These are phyloP conservation scores for Sitodiplosis mosellana DNA, from an alignment of 1,140 invertebrate genomes.

Conservation along the genomic window DNA sequence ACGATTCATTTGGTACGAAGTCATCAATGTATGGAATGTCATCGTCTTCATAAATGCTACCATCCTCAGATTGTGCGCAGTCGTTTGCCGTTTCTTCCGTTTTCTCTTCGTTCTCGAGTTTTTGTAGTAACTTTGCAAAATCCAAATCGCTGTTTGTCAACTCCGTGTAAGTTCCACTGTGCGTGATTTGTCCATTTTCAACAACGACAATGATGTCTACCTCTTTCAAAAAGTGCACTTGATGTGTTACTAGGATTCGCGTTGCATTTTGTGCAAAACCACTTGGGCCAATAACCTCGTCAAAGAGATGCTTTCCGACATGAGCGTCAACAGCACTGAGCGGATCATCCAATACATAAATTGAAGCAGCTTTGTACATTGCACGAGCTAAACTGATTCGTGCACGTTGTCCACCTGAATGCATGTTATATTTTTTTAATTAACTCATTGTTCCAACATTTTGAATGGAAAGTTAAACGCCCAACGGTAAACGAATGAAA, in stretches of 20 bases:
- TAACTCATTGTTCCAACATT: too few relatives aligned
- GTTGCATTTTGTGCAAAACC: conserved; percentile 43
- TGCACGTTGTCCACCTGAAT: not conserved
- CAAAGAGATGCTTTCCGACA: conserved; percentile 44
- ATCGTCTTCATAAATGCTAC: conserved; percentile 17
- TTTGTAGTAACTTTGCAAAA: conserved; percentile 32
- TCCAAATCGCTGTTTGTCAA: conserved; percentile 31
- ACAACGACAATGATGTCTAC: conserved; percentile 60
- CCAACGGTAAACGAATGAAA: too few relatives aligned
- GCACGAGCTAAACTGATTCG: conserved; percentile 42
- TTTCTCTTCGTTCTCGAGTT: conserved; percentile 15
- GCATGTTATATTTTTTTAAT: too few relatives aligned
- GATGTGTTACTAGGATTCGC: conserved; percentile 65
- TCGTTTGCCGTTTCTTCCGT: conserved; percentile 7
- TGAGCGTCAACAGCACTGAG: conserved; percentile 52
- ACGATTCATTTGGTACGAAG: conserved; percentile 2
- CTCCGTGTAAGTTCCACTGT: conserved; percentile 35
- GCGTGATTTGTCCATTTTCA: conserved; percentile 40
- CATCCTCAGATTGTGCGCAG: conserved; percentile 24
- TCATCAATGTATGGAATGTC: conserved; percentile 25
- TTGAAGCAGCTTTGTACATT: conserved; percentile 47
- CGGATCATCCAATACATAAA: conserved; percentile 66
- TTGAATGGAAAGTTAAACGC: too few relatives aligned
- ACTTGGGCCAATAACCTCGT: conserved; percentile 35
- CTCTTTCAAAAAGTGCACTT: conserved; percentile 57